These are phyloP conservation scores for Perithous albicinctus DNA, from an alignment of 2,888 invertebrate species.

Conservation along the genomic window DNA sequence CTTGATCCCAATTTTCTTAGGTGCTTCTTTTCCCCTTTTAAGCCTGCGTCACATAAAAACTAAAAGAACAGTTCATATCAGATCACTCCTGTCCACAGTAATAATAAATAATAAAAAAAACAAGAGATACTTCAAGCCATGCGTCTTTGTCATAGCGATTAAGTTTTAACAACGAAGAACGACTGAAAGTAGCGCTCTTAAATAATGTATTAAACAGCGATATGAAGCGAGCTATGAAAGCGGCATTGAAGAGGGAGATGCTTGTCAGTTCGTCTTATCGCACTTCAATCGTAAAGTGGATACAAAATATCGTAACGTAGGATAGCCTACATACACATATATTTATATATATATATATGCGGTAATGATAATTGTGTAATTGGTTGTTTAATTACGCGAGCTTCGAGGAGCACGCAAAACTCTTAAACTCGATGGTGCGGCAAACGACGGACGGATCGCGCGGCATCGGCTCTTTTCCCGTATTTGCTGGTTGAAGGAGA, in stretches of 20 bases:
- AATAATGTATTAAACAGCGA: constrained; percentile 21
- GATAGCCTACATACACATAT: not conserved
- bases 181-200: constrained; percentile 6
- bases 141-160: not conserved
- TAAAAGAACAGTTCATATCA: not conserved
- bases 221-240: not conserved
- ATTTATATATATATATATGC: not conserved
- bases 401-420: constrained; percentile 53
- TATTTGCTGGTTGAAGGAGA: constrained; percentile 4
- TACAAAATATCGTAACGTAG: constrained; percentile 25
- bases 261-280: constrained; percentile 48
- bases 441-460: not conserved
- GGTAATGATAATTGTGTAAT: constrained; percentile 67
- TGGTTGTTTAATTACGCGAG: constrained; percentile 65
- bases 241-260: constrained; percentile 21
- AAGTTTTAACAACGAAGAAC: not conserved
- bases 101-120: constrained; percentile 1
- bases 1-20: too few species aligned
- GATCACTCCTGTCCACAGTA: not conserved
- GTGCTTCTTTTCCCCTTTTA: too few species aligned
- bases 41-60: not conserved
- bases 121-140: not conserved
- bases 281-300: constrained; percentile 29
- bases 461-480: not conserved
- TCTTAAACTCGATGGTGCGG: constrained; percentile 29